These are phyloP conservation scores for Pogonomyrmex californicus DNA, from an alignment of 1,140 invertebrate species.

Conservation along the genomic window DNA sequence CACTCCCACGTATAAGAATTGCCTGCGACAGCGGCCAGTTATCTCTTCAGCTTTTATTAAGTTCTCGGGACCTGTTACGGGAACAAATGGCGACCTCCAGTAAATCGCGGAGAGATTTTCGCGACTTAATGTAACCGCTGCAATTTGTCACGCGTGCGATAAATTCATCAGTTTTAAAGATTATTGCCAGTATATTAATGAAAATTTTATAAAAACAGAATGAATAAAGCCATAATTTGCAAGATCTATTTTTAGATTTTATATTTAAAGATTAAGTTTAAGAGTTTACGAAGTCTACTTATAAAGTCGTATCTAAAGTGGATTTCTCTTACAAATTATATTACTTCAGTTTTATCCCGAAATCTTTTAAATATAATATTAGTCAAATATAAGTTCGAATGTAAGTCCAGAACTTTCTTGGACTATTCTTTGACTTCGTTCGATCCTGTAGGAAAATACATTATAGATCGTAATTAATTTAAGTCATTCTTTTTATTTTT, in stretches of 20 bases:
- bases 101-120: slow-evolving; percentile 35
- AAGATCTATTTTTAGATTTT: slow-evolving; percentile 23
- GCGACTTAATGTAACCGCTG: slow-evolving; percentile 40
- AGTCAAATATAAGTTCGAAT: too few species aligned
- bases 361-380: not conserved
- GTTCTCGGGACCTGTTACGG: slow-evolving; percentile 46
- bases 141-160: slow-evolving; percentile 9
- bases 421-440: not conserved
- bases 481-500: not conserved
- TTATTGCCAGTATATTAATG: not conserved
- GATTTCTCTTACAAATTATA: slow-evolving; percentile 33
- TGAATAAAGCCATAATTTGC: not conserved
- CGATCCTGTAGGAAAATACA: not conserved
- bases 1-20: slow-evolving; percentile 79
- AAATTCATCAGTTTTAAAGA: not conserved
- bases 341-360: not conserved
- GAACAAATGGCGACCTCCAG: not conserved
- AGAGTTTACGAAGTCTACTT: not conserved
- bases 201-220: not conserved
- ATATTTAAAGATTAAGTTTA: slow-evolving; percentile 44
- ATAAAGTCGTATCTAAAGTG: slow-evolving; percentile 28
- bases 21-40: slow-evolving; percentile 73
- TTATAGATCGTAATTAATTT: not conserved
- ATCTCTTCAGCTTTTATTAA: slow-evolving; percentile 18
- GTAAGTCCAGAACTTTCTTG: not conserved